Percentiles rank a stretch among this genome's conserved stretches.
phyloP scores from a whole-genome alignment of 2,888 invertebrate species.

The Tipula confusa region DNA sequence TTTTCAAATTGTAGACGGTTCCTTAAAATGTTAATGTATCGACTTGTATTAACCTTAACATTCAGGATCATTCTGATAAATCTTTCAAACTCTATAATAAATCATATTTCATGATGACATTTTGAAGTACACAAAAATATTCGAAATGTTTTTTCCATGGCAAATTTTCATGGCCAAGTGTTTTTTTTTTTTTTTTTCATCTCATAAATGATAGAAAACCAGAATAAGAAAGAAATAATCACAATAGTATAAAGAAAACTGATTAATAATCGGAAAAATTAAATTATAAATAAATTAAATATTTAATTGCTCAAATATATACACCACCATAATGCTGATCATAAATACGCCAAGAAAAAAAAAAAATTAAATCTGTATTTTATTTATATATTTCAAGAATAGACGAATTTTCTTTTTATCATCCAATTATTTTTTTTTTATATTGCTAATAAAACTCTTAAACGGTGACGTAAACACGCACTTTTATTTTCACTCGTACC shows the following conservation, averaged over 20 bases:
- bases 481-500: neutral
- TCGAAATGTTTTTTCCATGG: neutral
- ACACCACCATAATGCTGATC: neutral
- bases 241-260: neutral
- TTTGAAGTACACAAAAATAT: neutral
- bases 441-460: neutral
- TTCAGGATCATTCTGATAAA: neutral
- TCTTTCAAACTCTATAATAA: neutral
- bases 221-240: neutral
- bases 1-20: no score
- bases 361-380: neutral
- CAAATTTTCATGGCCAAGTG: neutral
- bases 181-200: neutral
- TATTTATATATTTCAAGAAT: neutral
- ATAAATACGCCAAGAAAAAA: neutral
- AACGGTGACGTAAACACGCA: neutral
- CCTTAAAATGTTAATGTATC: no score
- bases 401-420: neutral
- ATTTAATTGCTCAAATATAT: neutral
- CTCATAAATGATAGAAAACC: neutral
- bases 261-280: neutral
- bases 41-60: no score
- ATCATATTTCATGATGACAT: neutral
- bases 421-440: neutral
- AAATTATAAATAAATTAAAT: neutral